Base-by-base conservation (phyloP, 2,888 invertebrate species). In the Lathronympha strigana region DNA sequence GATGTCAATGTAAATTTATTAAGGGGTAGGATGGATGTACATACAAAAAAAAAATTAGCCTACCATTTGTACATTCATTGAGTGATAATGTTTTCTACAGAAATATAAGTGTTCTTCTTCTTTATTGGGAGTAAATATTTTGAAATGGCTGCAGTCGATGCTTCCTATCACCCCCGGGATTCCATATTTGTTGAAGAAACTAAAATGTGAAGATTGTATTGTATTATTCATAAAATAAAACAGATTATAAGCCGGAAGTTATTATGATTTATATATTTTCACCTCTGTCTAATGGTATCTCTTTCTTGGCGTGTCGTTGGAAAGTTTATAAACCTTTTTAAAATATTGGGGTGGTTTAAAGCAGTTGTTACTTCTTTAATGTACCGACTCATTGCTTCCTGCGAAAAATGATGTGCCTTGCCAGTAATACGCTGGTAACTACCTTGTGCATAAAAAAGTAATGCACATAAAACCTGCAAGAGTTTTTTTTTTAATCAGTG, bases 31-130 rank as follows among this genome's bases (percentile, higher is more conserved):
- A 8, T 21, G 11, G 2, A 19, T 1, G 43, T 19, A 11, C 4
- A 19, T 11, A 19, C n/a, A n/a, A n/a, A n/a, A 6, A 11, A 21
- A 31, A 4, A 55, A 54, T n/a, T n/a, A 28, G 36, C 15, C 33
- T 67, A 67, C 67, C 62, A 67, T 63, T 69, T 69, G 67, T 4
- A 68, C 69, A 67, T 69, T 69, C 17, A 68, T 15, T 19, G 69
- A 67, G 19, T 70, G 54, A 40, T 45, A 70, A 11, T 70, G 66
- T 55, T 70, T 70, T 45, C 68, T 25, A 13, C 66, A 63, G 43
- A 45, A 69, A 47, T 58, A 68, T 19, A 68, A 23, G 15, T 67
- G 70, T 33, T 70, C 68, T 1, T 4, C 38, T 25, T 67, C 57
- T 19, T 50, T 55, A 0, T 40, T n/a, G 3, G 70, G 67, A 0